Evolutionary conservation across 2,797 vertebrate species (phyloP).

Genomic region (Acanthopagrus latus): DNA sequence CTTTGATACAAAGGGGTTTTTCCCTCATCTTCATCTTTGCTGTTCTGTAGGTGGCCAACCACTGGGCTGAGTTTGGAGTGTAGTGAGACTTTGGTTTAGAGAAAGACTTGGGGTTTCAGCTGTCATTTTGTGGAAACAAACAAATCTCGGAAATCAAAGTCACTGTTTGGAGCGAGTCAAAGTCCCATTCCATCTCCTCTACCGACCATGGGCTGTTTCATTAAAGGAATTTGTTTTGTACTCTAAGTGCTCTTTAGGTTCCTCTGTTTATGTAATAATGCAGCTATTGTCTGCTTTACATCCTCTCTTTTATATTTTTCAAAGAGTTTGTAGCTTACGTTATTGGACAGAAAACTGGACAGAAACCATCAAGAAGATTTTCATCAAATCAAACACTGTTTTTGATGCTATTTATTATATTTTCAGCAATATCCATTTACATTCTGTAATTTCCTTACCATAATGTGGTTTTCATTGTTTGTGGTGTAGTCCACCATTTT

Average conservation of each 20-base stretch:
- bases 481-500: background rate
- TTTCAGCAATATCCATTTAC: background rate
- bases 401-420: background rate
- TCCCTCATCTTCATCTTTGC: constrained; percentile 46
- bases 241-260: constrained; percentile 58
- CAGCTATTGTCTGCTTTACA: constrained; percentile 24
- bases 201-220: constrained; percentile 61
- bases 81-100: constrained; percentile 75
- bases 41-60: constrained; percentile 78
- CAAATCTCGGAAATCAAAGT: constrained; percentile 82
- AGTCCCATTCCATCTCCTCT: constrained; percentile 64
- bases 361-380: constrained; percentile 1
- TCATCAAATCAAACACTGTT: background rate
- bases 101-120: constrained; percentile 76
- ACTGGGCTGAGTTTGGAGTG: constrained; percentile 67
- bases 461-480: background rate
- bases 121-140: constrained; percentile 83
- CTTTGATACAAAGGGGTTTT: constrained; percentile 78
- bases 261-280: constrained; percentile 57
- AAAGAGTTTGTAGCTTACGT: constrained; percentile 6
- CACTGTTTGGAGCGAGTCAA: constrained; percentile 74
- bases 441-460: background rate
- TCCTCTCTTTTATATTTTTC: constrained; percentile 7
- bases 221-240: constrained; percentile 61
- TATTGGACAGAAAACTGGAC: constrained; percentile 14